Evolutionary conservation across 92 coral and sea anemone genomes (phyloP).

Genomic region (Galaxea fascicularis): DNA sequence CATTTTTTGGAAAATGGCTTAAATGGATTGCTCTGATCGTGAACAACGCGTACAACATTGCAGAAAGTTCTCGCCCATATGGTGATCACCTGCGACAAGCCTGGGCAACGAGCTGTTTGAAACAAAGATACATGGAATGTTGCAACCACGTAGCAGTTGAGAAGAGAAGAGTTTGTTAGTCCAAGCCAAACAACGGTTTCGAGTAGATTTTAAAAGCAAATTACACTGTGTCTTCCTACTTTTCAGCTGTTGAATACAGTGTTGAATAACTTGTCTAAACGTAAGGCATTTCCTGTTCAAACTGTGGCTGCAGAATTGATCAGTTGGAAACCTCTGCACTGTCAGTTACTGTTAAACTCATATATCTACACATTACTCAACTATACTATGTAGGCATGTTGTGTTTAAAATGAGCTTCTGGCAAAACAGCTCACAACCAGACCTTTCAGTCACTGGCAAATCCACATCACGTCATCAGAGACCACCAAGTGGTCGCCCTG

Average conservation of each 20-base stretch:
- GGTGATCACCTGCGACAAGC: background rate
- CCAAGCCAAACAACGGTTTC: no score
- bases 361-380: background rate
- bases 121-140: no score
- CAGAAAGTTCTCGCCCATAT: background rate
- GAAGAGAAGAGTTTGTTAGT: no score
- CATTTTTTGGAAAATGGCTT: background rate
- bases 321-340: background rate
- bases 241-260: no score
- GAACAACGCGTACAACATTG: background rate
- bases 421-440: slow-evolving; percentile 55
- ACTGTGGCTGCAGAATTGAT: background rate
- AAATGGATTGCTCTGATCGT: no score
- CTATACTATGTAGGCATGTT: background rate
- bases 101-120: no score
- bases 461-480: slow-evolving; percentile 87
- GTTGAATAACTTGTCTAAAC: no score
- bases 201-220: no score
- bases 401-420: slow-evolving; percentile 42
- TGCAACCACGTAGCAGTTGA: no score
- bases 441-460: slow-evolving; percentile 88
- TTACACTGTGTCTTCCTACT: no score
- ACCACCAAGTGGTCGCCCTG: slow-evolving; percentile 86
- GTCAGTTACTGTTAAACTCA: background rate
- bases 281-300: no score